These are phyloP conservation scores for Amazonetta brasiliensis DNA, from an alignment of 2,797 vertebrate genomes.

Conservation along the genomic window DNA sequence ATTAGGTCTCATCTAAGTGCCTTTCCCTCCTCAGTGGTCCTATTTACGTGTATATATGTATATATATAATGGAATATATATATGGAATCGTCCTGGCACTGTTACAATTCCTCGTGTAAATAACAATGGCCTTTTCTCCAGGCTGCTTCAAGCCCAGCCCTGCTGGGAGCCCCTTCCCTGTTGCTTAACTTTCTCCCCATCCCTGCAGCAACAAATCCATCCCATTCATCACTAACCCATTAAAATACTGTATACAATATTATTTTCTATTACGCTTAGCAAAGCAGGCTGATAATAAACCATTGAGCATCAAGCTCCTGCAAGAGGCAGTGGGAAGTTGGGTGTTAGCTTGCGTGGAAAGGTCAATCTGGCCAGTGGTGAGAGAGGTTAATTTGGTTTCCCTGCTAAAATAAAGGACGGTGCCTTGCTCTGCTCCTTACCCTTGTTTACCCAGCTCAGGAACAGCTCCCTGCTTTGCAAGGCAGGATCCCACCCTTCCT, in stretches of 20 bases:
- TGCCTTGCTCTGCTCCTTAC: neutral
- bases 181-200: neutral
- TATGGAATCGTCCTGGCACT: neutral
- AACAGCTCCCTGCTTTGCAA: neutral
- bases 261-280: neutral
- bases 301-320: neutral
- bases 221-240: neutral
- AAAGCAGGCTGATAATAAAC: neutral
- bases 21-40: neutral
- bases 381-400: neutral
- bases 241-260: neutral
- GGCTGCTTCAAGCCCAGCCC: neutral
- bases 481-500: conserved; percentile 24
- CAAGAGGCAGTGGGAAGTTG: too few relatives aligned
- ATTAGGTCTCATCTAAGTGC: neutral
- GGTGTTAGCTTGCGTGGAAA: neutral
- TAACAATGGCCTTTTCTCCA: neutral
- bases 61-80: too few relatives aligned
- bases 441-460: neutral
- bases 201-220: accelerated
- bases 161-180: neutral
- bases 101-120: neutral
- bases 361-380: neutral
- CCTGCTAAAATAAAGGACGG: neutral
- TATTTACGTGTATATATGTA: neutral